Conservation (phyloP, 2,113 vertebrate genomes). For the Dunckerocampus dactyliophorus region DNA sequence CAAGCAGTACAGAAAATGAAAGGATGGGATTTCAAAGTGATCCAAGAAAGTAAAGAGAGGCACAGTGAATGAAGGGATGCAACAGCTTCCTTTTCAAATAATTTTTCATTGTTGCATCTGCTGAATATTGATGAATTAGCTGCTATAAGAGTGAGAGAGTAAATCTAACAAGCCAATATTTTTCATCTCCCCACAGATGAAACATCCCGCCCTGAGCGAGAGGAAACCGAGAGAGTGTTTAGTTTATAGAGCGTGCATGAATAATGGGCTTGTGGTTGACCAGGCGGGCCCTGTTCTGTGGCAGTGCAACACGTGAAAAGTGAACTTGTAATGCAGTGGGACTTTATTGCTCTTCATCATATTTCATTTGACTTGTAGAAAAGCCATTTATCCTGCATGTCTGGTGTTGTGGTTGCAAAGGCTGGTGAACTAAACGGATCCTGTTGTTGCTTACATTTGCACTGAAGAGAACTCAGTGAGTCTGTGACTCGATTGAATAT, state of each 20-base stretch:
- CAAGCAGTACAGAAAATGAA: too few species aligned
- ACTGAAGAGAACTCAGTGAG: conserved; percentile 1
- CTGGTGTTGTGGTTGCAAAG: conserved; percentile 23
- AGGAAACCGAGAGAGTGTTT: conserved; percentile 44
- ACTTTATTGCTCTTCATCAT: conserved; percentile 47
- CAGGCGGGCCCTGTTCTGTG: conserved; percentile 29
- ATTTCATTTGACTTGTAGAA: conserved; percentile 47
- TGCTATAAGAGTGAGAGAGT: conserved; percentile 28
- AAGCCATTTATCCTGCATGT: conserved; percentile 41
- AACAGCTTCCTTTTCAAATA: conserved; percentile 15
- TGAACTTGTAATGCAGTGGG: conserved; percentile 35
- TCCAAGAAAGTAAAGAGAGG: conserved; percentile 19
- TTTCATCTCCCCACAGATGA: conserved; percentile 38
- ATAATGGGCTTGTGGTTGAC: conserved; percentile 44
- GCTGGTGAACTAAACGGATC: conserved; percentile 42
- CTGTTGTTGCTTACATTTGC: conserved; percentile 6
- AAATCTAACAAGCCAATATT: conserved; percentile 39
- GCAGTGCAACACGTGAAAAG: conserved; percentile 41
- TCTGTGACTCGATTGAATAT: not conserved
- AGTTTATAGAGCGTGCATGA: conserved; percentile 51
- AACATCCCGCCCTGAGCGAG: conserved; percentile 26
- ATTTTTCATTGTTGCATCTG: conserved; percentile 10
- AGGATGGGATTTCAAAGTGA: conserved; percentile 14
- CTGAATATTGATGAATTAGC: conserved; percentile 22
- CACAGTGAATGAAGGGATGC: conserved; percentile 22